phyloP scores from a whole-genome alignment of 2,797 vertebrate species.

The Platyrinchus mystaceus region DNA sequence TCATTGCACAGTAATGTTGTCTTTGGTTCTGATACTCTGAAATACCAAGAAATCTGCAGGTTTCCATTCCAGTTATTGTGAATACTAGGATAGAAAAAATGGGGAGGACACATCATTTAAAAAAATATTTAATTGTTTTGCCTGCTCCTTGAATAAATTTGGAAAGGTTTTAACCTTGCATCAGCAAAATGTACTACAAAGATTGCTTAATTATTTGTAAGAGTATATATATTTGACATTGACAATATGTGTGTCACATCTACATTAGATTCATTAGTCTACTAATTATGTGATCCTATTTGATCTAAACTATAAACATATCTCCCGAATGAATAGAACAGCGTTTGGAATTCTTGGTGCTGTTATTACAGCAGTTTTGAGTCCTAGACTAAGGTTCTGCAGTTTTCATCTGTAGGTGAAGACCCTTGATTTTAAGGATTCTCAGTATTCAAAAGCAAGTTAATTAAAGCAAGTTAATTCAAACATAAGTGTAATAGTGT shows the following conservation, averaged over 20 bases:
- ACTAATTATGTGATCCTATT: not conserved
- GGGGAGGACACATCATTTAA: not conserved
- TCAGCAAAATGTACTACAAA: not conserved
- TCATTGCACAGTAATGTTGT: not conserved
- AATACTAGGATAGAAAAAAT: not conserved
- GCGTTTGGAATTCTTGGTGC: not conserved
- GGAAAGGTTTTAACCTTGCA: not conserved
- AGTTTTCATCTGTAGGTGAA: not conserved
- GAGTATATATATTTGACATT: not conserved
- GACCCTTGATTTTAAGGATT: not conserved
- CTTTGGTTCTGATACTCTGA: not conserved
- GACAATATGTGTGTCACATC: not conserved
- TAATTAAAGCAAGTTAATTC: not conserved
- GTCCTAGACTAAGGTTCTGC: not conserved
- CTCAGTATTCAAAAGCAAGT: not conserved
- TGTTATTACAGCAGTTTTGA: not conserved
- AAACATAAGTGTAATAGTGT: not conserved
- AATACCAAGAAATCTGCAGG: not conserved
- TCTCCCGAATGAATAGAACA: not conserved
- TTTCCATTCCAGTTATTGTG: not conserved
- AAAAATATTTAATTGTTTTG: not conserved
- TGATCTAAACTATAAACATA: not conserved
- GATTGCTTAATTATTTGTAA: not conserved
- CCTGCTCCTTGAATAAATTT: not conserved
- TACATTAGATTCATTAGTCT: not conserved